Percentiles rank a stretch among this genome's conserved stretches.
phyloP scores from a whole-genome alignment of 2,113 vertebrate species.

The Esox niger region DNA sequence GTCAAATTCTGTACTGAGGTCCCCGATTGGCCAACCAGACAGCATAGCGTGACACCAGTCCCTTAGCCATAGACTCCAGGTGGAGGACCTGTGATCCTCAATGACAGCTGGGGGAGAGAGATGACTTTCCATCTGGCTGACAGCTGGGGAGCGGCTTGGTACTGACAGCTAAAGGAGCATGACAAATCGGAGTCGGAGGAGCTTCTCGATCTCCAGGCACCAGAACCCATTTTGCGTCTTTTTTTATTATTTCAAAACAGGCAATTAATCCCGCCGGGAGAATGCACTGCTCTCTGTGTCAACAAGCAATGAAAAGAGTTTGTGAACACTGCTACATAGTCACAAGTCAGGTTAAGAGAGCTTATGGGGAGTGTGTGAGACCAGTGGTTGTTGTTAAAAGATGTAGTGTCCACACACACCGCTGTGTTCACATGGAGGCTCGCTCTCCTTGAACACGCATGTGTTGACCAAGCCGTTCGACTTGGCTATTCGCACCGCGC shows the following conservation, averaged over 20 bases:
- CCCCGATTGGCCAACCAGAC: constrained; percentile 26
- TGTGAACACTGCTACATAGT: constrained; percentile 39
- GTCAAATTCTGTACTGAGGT: constrained; percentile 14
- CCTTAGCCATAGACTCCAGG: neutral
- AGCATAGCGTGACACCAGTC: neutral
- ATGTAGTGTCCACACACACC: too few species aligned
- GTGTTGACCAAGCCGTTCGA: too few species aligned
- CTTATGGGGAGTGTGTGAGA: constrained; percentile 36
- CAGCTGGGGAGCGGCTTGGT: constrained; percentile 44
- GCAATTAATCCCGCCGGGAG: constrained; percentile 57
- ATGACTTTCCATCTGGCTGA: constrained; percentile 52
- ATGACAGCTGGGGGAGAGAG: constrained; percentile 38
- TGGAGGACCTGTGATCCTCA: neutral
- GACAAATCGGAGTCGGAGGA: too few species aligned
- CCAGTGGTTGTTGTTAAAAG: neutral
- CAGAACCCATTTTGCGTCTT: constrained; percentile 47
- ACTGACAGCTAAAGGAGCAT: neutral
- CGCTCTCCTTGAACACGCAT: too few species aligned
- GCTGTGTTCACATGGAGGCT: too few species aligned
- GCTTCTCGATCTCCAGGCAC: constrained; percentile 35
- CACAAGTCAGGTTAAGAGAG: constrained; percentile 46
- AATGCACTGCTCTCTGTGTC: constrained; percentile 31
- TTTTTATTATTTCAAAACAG: constrained; percentile 72
- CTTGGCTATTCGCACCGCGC: too few species aligned
- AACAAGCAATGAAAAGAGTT: constrained; percentile 30